Evolutionary conservation across 2,888 invertebrate genomes (phyloP).

Genomic region (Ferdinandea cuprea): DNA sequence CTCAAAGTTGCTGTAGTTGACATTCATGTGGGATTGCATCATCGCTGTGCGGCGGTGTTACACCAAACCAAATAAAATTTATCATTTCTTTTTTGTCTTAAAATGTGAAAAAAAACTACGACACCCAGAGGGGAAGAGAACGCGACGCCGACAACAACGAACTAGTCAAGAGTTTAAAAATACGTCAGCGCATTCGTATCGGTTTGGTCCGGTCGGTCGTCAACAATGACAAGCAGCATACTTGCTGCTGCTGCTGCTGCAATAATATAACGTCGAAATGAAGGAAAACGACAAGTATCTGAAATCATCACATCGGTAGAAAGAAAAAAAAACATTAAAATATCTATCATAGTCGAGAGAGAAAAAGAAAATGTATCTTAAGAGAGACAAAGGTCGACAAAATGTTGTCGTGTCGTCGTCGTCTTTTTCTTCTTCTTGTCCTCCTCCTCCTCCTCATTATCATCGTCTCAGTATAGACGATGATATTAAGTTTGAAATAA

Average conservation of each 20-base stretch:
- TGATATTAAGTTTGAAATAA: constrained; percentile 8
- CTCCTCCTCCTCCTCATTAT: too few species aligned
- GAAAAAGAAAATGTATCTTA: constrained; percentile 41
- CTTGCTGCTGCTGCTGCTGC: too few species aligned
- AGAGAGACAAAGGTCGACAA: constrained; percentile 64
- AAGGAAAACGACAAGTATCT: constrained; percentile 45
- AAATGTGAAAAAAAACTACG: constrained; percentile 1
- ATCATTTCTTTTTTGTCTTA: constrained; percentile 7
- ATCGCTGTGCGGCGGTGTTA: constrained; percentile 31
- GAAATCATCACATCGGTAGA: constrained; percentile 59
- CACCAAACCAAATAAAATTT: constrained; percentile 13
- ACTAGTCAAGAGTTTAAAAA: constrained; percentile 47
- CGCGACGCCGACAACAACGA: not conserved
- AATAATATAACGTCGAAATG: not conserved
- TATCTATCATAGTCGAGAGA: constrained; percentile 43
- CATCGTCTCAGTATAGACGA: not conserved
- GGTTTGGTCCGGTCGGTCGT: constrained; percentile 21
- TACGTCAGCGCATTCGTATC: constrained; percentile 66
- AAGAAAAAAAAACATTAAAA: constrained; percentile 50
- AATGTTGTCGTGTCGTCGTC: constrained; percentile 49
- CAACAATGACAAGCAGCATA: constrained; percentile 29
- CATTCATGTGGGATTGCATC: constrained; percentile 62
- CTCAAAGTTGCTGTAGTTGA: constrained; percentile 29
- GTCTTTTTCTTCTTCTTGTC: constrained; percentile 3
- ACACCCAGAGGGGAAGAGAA: not conserved